Conservation (phyloP, 2,888 invertebrate species). For the Megastigmus dorsalis region DNA sequence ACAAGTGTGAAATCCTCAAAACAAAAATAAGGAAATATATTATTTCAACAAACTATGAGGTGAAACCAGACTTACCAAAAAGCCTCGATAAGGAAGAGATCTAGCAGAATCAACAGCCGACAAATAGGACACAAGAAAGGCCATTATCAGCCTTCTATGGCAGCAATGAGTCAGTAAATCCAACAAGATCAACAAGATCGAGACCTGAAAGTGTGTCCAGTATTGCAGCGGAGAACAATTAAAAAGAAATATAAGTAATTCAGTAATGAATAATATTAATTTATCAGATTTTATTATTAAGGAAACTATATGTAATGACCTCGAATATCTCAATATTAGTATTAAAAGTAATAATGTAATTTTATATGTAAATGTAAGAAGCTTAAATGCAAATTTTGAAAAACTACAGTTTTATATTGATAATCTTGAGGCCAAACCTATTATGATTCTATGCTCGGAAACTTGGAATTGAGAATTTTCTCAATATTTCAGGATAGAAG, state of each 20-base stretch:
- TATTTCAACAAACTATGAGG: neutral
- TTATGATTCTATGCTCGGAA: constrained; percentile 5
- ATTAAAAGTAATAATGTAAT: too few relatives aligned
- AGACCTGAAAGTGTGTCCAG: too few relatives aligned
- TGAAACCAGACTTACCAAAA: neutral
- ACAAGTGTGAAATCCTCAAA: neutral
- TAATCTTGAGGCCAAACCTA: constrained; percentile 2
- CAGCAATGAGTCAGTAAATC: too few relatives aligned
- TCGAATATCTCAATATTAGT: too few relatives aligned
- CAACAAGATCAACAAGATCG: neutral
- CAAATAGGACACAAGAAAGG: too few relatives aligned
- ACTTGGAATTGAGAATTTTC: constrained; percentile 13
- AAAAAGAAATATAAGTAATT: constrained; percentile 6
- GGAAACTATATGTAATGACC: too few relatives aligned
- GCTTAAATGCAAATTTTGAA: constrained; percentile 12
- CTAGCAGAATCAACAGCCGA: too few relatives aligned
- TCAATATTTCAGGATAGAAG: constrained; percentile 3
- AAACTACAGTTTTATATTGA: neutral
- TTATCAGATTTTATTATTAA: too few relatives aligned
- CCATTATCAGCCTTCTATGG: too few relatives aligned
- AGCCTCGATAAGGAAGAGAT: neutral
- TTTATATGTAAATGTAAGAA: too few relatives aligned
- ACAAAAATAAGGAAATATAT: neutral
- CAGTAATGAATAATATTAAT: too few relatives aligned
- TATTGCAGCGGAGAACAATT: too few relatives aligned